Evolutionary conservation across 2,888 invertebrate species (phyloP), one percentile per base, ranked within the genome.

Genomic region (Caradrina clavipalpis): DNA sequence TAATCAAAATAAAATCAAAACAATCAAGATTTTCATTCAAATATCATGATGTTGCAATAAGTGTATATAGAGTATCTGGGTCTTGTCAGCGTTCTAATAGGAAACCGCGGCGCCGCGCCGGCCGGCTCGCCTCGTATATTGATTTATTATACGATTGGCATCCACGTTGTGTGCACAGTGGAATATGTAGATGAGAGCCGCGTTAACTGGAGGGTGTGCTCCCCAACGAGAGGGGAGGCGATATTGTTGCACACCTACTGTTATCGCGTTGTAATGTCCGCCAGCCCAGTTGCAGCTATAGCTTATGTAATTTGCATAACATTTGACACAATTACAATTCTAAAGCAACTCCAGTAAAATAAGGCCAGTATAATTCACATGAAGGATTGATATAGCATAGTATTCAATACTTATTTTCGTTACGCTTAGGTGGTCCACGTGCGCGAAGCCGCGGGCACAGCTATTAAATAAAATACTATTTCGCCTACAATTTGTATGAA

Each of bases 71-170:
- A 17, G 45, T 17, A 45, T 45, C 17, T 45, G 6, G 45, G 45
- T 5, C 45, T 13, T 13, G 13, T 39, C 39, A 11, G 39, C 56
- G 51, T 50, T 57, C 35, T 80, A 17, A 80, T 70, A 76, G 70
- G 51, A 76, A 76, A 69, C 49, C 58, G 51, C 31, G 39, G 54
- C 59, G 63, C 57, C 60, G 51, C 51, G 69, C 54, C 2, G 39
- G 8, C 35, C 67, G 51, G 49, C 45, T 42, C 67, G 60, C 66
- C 55, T 69, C 39, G 19, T 42, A 45, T 69, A 74, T 83, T 69
- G 83, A 80, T 80, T 83, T 62, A 64, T 58, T 50, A 42, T 58
- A 51, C 67, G 60, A 63, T 59, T 65, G 73, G 61, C 67, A 53
- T 68, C 60, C 65, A 63, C 76, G 61, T 68, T 76, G 60, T 80